Percentiles rank a stretch among this genome's conserved stretches.
Conservation (phyloP, 2,888 invertebrate species). For the Busseola fusca region DNA sequence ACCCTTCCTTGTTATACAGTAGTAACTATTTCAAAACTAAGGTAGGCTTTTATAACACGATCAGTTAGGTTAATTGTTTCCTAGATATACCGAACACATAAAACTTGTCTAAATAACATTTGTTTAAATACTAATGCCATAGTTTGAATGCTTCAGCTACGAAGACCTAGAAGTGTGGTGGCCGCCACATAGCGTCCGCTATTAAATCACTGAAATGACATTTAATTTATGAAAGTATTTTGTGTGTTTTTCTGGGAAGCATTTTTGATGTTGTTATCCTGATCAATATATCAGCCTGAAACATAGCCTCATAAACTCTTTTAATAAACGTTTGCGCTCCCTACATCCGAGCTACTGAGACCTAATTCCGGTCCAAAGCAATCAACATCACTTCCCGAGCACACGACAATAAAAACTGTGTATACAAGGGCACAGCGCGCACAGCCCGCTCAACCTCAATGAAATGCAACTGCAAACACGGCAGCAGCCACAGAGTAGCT, state of each 20-base stretch:
- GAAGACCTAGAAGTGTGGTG: neutral
- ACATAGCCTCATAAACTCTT: neutral
- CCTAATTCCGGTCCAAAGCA: slow-evolving; percentile 1
- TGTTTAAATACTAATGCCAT: neutral
- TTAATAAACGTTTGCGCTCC: slow-evolving; percentile 4
- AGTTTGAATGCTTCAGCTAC: neutral
- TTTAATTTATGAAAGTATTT: neutral
- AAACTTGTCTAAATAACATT: neutral
- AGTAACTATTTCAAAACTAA: neutral
- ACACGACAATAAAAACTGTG: slow-evolving; percentile 42
- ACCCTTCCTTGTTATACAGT: neutral
- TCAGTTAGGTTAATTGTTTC: neutral
- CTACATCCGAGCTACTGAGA: neutral
- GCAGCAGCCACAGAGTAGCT: neutral
- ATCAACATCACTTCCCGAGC: slow-evolving; percentile 21
- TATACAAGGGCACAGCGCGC: slow-evolving; percentile 19
- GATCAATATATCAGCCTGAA: slow-evolving; percentile 3
- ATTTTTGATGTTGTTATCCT: neutral
- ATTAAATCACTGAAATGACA: neutral
- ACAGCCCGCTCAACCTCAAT: slow-evolving; percentile 26
- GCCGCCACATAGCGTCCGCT: neutral
- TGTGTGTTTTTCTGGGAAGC: neutral
- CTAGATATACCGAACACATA: neutral
- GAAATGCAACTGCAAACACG: slow-evolving; percentile 40
- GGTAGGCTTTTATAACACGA: neutral